Percentiles rank a stretch among this genome's conserved stretches.
These are phyloP conservation scores for Dicentrarchus labrax DNA, from an alignment of 2,113 vertebrate species.

Conservation along the genomic window DNA sequence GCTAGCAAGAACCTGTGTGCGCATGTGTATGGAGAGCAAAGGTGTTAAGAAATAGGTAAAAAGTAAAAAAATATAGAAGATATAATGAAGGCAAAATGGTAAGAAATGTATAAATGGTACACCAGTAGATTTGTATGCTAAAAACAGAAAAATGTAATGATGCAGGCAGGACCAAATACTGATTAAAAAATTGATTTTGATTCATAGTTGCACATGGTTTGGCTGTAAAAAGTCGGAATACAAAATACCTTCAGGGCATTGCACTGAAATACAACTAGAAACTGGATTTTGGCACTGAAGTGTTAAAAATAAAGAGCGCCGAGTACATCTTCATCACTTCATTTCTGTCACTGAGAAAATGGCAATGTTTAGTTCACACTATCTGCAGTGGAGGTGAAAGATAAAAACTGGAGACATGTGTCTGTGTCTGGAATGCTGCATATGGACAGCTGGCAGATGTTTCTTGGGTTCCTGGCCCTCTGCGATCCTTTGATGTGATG, in stretches of 20 bases:
- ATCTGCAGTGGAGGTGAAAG: conserved; percentile 35
- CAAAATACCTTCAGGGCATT: not conserved
- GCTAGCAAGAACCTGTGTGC: not conserved
- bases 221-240: not conserved
- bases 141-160: not conserved
- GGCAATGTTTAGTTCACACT: conserved; percentile 50
- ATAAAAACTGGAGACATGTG: conserved; percentile 41
- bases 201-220: not conserved
- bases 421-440: conserved; percentile 46
- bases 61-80: not conserved
- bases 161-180: too few relatives aligned
- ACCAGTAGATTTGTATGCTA: not conserved
- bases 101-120: not conserved
- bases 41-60: not conserved
- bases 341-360: conserved; percentile 7
- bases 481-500: conserved; percentile 54
- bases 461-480: conserved; percentile 25
- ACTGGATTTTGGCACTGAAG: not conserved
- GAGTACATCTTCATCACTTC: conserved; percentile 15
- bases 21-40: not conserved
- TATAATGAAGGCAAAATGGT: not conserved
- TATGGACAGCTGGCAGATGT: conserved; percentile 65
- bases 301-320: not conserved
- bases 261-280: too few relatives aligned
- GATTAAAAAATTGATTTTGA: not conserved